Percentiles rank a stretch among this genome's conserved stretches.
phyloP scores from a whole-genome alignment of 2,113 vertebrate genomes.

The Pachycephala philippinensis region DNA sequence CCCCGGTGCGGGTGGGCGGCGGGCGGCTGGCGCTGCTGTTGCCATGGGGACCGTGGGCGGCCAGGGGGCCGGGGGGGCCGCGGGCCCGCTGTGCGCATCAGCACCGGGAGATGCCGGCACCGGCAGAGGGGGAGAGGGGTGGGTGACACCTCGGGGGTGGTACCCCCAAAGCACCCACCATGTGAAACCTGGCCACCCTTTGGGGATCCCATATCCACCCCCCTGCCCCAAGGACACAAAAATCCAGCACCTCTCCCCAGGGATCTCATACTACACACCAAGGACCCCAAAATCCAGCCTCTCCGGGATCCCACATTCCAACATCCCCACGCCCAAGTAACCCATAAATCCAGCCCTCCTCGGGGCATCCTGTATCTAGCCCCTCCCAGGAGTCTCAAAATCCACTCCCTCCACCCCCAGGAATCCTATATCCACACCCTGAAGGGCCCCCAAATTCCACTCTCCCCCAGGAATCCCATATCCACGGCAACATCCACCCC shows the following conservation, averaged over 20 bases:
- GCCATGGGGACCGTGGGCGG: slow-evolving; percentile 11
- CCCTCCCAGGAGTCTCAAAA: not conserved
- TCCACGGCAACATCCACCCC: not conserved
- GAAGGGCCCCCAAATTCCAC: not conserved
- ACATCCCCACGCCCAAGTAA: fast-evolving
- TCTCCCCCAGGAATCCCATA: not conserved
- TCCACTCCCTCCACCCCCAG: not conserved
- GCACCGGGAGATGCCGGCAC: not conserved
- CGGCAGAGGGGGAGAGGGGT: not conserved
- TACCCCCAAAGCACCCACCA: not conserved
- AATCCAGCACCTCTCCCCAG: not conserved
- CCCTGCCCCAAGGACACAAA: not conserved
- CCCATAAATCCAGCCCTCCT: not conserved
- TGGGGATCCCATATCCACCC: not conserved
- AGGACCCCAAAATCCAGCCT: not conserved
- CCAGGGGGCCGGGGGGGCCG: not conserved
- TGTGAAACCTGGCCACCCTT: not conserved
- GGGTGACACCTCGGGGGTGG: not conserved
- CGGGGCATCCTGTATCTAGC: not conserved
- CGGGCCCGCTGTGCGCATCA: not conserved
- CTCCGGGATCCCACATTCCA: not conserved
- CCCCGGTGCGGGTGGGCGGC: not conserved
- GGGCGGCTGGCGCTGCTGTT: slow-evolving; percentile 1
- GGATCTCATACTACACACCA: too few species aligned
- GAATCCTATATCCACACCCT: not conserved